These are phyloP conservation scores for Megaceryle torquata DNA, from an alignment of 2,113 vertebrate species.

Conservation along the genomic window DNA sequence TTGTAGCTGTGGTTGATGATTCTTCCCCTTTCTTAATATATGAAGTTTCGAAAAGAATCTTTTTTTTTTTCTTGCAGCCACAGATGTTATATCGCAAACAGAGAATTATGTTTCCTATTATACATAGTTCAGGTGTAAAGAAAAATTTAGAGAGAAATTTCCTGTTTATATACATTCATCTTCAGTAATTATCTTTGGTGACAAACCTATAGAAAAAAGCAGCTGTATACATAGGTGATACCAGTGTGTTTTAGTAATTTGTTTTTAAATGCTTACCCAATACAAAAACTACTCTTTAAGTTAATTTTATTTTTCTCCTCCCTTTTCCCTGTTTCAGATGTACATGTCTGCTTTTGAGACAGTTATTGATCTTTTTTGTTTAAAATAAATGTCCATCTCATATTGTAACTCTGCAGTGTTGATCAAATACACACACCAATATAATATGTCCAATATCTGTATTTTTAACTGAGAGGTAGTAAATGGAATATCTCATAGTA, in stretches of 20 bases:
- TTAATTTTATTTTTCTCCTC: slow-evolving; percentile 50
- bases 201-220: neutral
- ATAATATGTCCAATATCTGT: neutral
- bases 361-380: slow-evolving; percentile 36
- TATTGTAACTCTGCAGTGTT: slow-evolving; percentile 5
- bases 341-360: slow-evolving; percentile 10
- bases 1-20: slow-evolving; percentile 44
- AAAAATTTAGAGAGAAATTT: slow-evolving; percentile 63
- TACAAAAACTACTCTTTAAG: slow-evolving; percentile 44
- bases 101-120: slow-evolving; percentile 39
- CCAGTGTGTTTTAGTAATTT: slow-evolving; percentile 49
- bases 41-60: slow-evolving; percentile 36
- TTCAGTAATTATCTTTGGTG: slow-evolving; percentile 47
- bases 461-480: neutral
- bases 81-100: slow-evolving; percentile 66
- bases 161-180: slow-evolving; percentile 64
- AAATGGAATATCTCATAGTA: neutral
- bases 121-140: slow-evolving; percentile 69
- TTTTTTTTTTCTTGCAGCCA: neutral
- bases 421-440: neutral
- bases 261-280: slow-evolving; percentile 56
- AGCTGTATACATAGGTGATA: slow-evolving; percentile 37
- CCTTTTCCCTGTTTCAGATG: neutral
- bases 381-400: slow-evolving; percentile 25
- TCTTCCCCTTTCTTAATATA: slow-evolving; percentile 47